Evolutionary conservation across 2,113 vertebrate species (phyloP), one percentile per base, ranked within the genome.

Genomic region (Trinectes maculatus): DNA sequence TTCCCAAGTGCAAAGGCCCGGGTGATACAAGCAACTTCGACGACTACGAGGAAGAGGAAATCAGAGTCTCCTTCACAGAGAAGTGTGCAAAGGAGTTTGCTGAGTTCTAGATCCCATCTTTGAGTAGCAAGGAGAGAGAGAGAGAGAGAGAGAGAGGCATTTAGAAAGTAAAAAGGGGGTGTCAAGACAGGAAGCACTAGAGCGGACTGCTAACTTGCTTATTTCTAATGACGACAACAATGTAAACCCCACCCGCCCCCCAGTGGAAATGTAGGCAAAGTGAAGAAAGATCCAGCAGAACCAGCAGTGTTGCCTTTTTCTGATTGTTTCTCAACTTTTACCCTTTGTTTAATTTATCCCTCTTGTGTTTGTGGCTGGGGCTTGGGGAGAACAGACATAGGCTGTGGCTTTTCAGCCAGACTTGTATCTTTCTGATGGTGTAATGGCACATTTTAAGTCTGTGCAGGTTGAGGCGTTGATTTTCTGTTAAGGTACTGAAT

Each of bases 21-120:
- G 95, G 96, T 1, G 95, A 98, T 91, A 96, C 94, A 9, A 98
- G 95, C 93, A 98, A 98, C 92, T 98, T 98, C 39, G 96, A 97
- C 3, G 96, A 98, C 89, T 98, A 98, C 48, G 95, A 98, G 56
- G 96, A 98, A 74, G 96, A 98, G 85, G 95, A 96, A 80, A 96
- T 97, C 92, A 80, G 94, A 83, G 92, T 98, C 80, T 97, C 95
- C 86, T 92, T 96, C 91, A 94, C 93, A 63, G 95, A 98, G 88
- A 96, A 98, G 85, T 96, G 95, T 86, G 93, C 92, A 89, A 97
- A 96, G 92, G 95, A 97, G 92, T 98, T 97, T 88, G 87, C 94
- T 0, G 96, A 98, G 79, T 98, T 98, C 90, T 97, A 96, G 90
- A 87, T 88, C 68, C 72, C 86, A 68, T 80, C 82, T 61, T 79